Percentiles rank a stretch among this genome's conserved stretches.
These are phyloP conservation scores for Drosophila putrida DNA, from an alignment of 2,888 invertebrate species.

Conservation along the genomic window DNA sequence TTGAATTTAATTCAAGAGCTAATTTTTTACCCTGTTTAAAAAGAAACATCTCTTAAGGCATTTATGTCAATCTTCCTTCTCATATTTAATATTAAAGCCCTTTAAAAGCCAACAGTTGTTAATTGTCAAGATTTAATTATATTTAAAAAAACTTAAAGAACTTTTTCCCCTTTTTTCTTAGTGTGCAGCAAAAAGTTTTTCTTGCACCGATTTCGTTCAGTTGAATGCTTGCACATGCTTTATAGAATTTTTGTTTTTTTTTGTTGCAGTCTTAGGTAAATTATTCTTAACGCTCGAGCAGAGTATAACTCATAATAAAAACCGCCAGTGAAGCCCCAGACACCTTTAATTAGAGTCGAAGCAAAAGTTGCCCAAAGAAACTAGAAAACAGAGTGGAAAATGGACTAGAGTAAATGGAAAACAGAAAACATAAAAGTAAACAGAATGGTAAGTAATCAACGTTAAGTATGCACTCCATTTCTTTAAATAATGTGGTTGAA, in stretches of 20 bases:
- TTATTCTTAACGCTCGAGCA: slow-evolving; percentile 29
- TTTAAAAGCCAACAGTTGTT: slow-evolving; percentile 35
- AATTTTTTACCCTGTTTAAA: too few species aligned
- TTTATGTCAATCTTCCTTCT: not conserved
- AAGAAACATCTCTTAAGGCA: not conserved
- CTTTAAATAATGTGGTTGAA: slow-evolving; percentile 56
- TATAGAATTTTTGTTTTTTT: slow-evolving; percentile 20
- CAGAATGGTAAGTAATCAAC: slow-evolving; percentile 53
- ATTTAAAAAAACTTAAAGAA: slow-evolving; percentile 21
- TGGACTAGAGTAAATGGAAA: slow-evolving; percentile 11
- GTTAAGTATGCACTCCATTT: slow-evolving; percentile 55
- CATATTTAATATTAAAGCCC: not conserved
- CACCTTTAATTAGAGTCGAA: slow-evolving; percentile 68
- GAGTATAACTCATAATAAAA: slow-evolving; percentile 39
- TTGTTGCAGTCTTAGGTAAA: slow-evolving; percentile 31
- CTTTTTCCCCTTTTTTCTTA: slow-evolving; percentile 4
- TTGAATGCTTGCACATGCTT: slow-evolving; percentile 32
- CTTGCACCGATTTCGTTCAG: slow-evolving; percentile 28
- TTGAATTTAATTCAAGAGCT: too few species aligned
- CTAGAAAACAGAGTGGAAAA: not conserved
- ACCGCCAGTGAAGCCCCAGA: slow-evolving; percentile 42
- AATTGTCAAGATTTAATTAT: slow-evolving; percentile 46
- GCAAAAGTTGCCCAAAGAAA: slow-evolving; percentile 26
- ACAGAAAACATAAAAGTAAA: slow-evolving; percentile 20
- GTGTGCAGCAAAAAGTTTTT: slow-evolving; percentile 15